phyloP scores from a whole-genome alignment of 1,140 invertebrate genomes.

The Eriocheir sinensis region DNA sequence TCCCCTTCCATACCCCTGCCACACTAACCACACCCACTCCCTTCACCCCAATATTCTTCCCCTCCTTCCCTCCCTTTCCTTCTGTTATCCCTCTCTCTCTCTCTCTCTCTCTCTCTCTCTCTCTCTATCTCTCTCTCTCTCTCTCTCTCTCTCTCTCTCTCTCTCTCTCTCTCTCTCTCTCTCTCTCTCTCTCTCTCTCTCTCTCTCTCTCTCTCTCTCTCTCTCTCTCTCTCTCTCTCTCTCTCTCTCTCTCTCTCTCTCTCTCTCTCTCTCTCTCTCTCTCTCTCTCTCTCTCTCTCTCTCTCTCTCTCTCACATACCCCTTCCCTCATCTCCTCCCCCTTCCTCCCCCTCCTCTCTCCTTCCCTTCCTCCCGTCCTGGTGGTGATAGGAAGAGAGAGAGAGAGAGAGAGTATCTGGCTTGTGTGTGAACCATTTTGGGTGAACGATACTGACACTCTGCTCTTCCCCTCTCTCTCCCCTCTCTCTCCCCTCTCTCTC shows the following conservation, averaged over 20 bases:
- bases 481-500: no score
- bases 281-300: no score
- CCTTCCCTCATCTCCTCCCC: no score
- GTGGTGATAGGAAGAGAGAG: not conserved
- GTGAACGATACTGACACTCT: not conserved
- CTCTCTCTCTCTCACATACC: not conserved
- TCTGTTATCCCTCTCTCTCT: not conserved
- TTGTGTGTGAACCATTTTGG: conserved; percentile 14
- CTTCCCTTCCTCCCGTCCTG: not conserved
- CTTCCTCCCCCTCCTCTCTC: not conserved
- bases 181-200: no score
- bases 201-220: no score
- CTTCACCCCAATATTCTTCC: no score
- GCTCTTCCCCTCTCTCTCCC: not conserved
- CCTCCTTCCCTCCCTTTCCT: not conserved
- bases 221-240: no score
- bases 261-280: not conserved
- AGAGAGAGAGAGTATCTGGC: not conserved
- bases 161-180: no score
- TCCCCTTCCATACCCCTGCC: not conserved
- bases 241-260: no score
- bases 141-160: no score
- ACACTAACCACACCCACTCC: not conserved
- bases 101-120: no score
- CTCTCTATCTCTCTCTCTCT: no score